Evolutionary conservation across 2,888 invertebrate species (phyloP), one percentile per base, ranked within the genome.

Genomic region (Bembecia ichneumoniformis): DNA sequence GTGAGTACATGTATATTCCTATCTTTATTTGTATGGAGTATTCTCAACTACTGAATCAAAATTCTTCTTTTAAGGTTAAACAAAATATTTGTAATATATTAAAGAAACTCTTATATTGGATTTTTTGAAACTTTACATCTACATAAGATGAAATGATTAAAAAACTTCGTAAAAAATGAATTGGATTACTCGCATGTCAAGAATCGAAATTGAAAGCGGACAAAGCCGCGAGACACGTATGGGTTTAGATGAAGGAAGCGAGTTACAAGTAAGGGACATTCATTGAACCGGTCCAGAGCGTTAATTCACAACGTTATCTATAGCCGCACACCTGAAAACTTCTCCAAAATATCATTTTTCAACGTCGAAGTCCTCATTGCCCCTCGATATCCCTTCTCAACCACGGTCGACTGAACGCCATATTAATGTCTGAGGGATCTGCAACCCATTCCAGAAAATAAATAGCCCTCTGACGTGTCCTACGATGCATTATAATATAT

Each of bases 1-100:
- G 96, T 95, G 75, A 91, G 92, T 71, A 54, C n/a, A 28, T 28
- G n/a, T n/a, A n/a, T n/a, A n/a, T 28, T 28, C 7, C 7, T 7
- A 28, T 7, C 20, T 28, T 7, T 28, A 28, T 28, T 28, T 7
- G 2, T 9, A 28, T 2, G 4, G 1, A 28, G 2, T 28, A 28
- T 7, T 28, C 9, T 7, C 28, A 28, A 28, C 28, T 9, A 28
- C 9, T 9, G 28, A 28, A 28, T 28, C 7, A 28, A 28, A 28
- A 28, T 28, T 28, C 5, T 7, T 28, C 7, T 28, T 1, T 28
- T 28, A 28, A 28, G 20, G 20, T 0, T 20, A 20, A 20, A 7
- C n/a, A 20, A 20, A 20, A 20, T 20, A 20, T 20, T 20, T 20
- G 20, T 20, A 20, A 20, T 7, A 7, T 5, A 20, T 20, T 20